Evolutionary conservation across 1,140 invertebrate species (phyloP).

Genomic region (Diachasmimorpha longicaudata): DNA sequence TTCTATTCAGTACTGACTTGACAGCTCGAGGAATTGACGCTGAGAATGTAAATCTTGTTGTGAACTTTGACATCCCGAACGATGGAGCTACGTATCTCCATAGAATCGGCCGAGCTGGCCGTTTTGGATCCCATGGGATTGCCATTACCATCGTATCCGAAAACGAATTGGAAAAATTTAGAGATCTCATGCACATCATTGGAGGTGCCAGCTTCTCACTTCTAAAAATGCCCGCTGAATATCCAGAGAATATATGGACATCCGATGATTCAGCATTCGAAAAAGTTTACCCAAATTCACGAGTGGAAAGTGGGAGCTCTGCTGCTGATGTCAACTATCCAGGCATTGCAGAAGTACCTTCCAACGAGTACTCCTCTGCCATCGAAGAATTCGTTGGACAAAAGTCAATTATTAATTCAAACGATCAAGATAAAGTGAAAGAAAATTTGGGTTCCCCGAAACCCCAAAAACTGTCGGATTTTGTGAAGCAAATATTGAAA

Average conservation of each 20-base stretch:
- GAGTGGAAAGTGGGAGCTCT: neutral
- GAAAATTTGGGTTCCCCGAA: neutral
- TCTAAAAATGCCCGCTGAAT: conserved; percentile 57
- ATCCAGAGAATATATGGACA: conserved; percentile 54
- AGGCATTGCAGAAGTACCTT: no score
- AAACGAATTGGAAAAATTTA: conserved; percentile 67
- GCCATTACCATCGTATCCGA: conserved; percentile 72
- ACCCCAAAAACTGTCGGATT: neutral
- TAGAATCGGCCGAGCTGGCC: conserved; percentile 91
- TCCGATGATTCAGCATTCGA: conserved; percentile 43
- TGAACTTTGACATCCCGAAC: conserved; percentile 88
- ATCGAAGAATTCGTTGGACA: no score
- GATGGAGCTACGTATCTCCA: conserved; percentile 92
- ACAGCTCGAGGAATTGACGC: conserved; percentile 89
- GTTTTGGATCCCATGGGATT: conserved; percentile 82
- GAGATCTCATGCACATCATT: conserved; percentile 62
- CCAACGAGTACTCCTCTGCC: no score
- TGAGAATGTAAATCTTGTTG: conserved; percentile 88
- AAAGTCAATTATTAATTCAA: no score
- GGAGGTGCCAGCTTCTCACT: conserved; percentile 62
- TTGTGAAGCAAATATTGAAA: neutral
- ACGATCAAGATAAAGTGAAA: no score
- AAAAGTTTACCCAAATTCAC: conserved; percentile 32
- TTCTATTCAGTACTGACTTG: conserved; percentile 92
- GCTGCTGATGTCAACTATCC: no score